phyloP scores from a whole-genome alignment of 2,113 vertebrate species.

The Suncus etruscus region DNA sequence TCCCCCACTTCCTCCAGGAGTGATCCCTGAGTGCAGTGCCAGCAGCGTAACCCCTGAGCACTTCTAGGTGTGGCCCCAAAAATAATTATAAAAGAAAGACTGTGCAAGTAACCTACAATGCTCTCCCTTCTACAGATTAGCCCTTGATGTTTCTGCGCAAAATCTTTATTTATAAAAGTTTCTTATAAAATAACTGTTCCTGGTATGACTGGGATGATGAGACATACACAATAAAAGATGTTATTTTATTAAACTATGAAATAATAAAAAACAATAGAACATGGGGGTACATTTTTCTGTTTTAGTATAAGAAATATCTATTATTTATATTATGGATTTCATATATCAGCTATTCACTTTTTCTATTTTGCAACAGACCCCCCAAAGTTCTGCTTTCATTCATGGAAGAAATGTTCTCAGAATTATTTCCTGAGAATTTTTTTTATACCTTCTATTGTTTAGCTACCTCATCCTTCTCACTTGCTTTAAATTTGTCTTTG shows the following conservation, averaged over 20 bases:
- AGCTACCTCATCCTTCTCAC: background rate
- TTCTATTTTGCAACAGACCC: background rate
- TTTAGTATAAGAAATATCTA: background rate
- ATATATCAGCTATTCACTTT: background rate
- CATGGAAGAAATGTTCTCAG: background rate
- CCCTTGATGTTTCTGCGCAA: background rate
- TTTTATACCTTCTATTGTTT: background rate
- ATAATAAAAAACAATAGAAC: background rate
- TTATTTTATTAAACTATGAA: background rate
- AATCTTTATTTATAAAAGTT: too few species aligned
- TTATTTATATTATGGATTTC: background rate
- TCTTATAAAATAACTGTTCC: background rate
- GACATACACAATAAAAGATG: background rate
- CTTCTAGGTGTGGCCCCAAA: too few species aligned
- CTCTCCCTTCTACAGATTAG: fast-evolving
- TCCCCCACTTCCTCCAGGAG: too few species aligned
- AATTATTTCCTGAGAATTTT: background rate
- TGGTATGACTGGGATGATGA: background rate
- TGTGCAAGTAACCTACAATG: fast-evolving
- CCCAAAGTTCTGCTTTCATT: background rate
- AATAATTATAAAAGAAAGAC: too few species aligned
- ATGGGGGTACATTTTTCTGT: background rate
- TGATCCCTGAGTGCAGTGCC: too few species aligned
- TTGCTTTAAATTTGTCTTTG: background rate
- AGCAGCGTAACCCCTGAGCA: too few species aligned